Base-by-base conservation (phyloP, 2,797 vertebrate species). In the Mus caroli region DNA sequence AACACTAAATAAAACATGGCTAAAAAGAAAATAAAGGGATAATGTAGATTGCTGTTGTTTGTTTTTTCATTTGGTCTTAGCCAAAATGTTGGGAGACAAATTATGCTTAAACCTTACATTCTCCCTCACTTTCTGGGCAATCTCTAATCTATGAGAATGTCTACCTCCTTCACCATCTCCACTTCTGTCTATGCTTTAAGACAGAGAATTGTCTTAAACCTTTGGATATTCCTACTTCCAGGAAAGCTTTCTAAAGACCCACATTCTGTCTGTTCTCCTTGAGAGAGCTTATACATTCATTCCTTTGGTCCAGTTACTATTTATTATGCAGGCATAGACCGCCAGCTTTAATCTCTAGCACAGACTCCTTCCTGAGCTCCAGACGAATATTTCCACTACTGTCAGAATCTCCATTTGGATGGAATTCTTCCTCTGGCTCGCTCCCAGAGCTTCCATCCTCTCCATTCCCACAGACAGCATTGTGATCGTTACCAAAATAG, bases 361-460 rank as follows among this genome's bases (percentile, higher is more conserved):
- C 75, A 82, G 37, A 69, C 64, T 64, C 37, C 58, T 82, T 88
- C 58, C 28, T 91, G 85, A 95, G 19, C 24, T 84, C 50, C 69
- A 92, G 43, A 78, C 52, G n/a, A 37, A 69, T 37, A 28, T 19
- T 88, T 62, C 87, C 14, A 96, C 40, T 62, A 34, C 22, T 77
- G 60, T 60, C 28, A 92, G 85, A 84, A 60, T 76, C 52, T 85
- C 14, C 69, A 28, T 62, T 82, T 94, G 86, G 75, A 82, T 73
- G 90, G 87, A 92, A 73, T 67, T 75, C 40, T 94, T 79, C 9
- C n/a, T 79, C 10, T 67, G 54, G 24, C 34, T 52, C 9, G 17
- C 54, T 58, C 73, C 22, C 0, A 5, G 88, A 58, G 24, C 6
- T 83, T 88, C 4, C 17, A 0, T 91, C 86, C 19, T 96, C 73